phyloP scores from a whole-genome alignment of 2,113 vertebrate genomes.

The Malurus melanocephalus region DNA sequence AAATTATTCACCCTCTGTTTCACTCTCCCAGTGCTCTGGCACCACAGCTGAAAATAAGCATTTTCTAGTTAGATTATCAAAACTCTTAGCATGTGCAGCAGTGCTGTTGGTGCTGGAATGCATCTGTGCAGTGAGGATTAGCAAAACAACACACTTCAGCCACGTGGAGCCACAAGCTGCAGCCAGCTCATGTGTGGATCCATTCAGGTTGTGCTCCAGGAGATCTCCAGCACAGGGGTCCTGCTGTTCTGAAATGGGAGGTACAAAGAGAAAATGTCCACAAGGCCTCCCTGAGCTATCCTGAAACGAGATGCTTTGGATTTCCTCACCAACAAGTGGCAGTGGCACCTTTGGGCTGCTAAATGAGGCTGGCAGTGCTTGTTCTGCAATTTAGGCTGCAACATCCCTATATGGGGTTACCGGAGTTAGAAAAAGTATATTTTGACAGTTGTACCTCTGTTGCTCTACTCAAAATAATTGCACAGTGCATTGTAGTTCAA shows the following conservation, averaged over 20 bases:
- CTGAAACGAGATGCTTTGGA: not conserved
- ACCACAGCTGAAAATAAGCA: not conserved
- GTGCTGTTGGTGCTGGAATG: not conserved
- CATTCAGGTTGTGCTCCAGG: not conserved
- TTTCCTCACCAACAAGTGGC: fast-evolving
- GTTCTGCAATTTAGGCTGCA: not conserved
- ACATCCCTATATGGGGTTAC: too few relatives aligned
- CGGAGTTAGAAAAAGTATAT: not conserved
- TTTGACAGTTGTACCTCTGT: not conserved
- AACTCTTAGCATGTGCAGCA: not conserved
- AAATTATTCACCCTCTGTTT: not conserved
- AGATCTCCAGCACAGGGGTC: fast-evolving
- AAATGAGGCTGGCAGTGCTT: not conserved
- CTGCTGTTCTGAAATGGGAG: not conserved
- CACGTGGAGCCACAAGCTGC: not conserved
- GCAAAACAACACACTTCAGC: not conserved
- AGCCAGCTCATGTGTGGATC: not conserved
- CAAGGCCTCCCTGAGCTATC: not conserved
- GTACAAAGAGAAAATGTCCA: not conserved
- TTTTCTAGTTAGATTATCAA: not conserved
- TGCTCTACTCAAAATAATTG: not conserved
- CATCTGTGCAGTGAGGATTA: not conserved
- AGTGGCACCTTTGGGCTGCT: not conserved
- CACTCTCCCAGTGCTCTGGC: not conserved
- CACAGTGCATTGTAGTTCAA: fast-evolving